Conservation (phyloP, 2,113 vertebrate species). For the Salvator merianae region DNA sequence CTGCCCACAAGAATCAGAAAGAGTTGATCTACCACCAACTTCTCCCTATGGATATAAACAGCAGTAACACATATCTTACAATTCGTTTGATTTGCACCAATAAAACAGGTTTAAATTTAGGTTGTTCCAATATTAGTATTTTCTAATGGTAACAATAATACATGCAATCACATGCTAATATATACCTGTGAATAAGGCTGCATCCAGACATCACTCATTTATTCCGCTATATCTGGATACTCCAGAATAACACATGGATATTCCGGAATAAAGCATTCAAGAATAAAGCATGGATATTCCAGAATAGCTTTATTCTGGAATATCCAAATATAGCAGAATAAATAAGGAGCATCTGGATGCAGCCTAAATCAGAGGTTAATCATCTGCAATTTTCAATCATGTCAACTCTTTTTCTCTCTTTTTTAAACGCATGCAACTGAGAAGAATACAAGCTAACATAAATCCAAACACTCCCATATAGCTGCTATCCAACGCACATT, state of each 20-base stretch:
- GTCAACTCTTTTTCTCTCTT: no score
- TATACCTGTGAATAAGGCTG: not conserved
- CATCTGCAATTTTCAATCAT: no score
- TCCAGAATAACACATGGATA: no score
- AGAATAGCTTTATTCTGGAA: no score
- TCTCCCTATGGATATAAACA: not conserved
- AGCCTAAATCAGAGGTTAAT: no score
- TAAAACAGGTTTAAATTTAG: constrained; percentile 25
- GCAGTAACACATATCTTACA: not conserved
- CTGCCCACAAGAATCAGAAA: constrained; percentile 31
- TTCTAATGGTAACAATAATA: not conserved
- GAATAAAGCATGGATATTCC: no score
- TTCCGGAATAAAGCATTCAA: no score
- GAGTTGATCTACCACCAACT: not conserved
- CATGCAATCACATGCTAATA: constrained; percentile 10
- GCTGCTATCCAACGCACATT: not conserved
- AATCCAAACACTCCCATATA: not conserved
- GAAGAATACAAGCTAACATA: not conserved
- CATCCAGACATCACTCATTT: no score
- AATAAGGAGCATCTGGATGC: no score
- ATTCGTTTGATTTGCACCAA: constrained; percentile 13
- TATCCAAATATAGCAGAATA: no score
- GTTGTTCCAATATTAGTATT: not conserved
- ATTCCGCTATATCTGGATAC: no score
- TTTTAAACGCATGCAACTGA: not conserved